These are phyloP conservation scores for Dicaeum eximium DNA, from an alignment of 2,113 vertebrate genomes.

Conservation along the genomic window DNA sequence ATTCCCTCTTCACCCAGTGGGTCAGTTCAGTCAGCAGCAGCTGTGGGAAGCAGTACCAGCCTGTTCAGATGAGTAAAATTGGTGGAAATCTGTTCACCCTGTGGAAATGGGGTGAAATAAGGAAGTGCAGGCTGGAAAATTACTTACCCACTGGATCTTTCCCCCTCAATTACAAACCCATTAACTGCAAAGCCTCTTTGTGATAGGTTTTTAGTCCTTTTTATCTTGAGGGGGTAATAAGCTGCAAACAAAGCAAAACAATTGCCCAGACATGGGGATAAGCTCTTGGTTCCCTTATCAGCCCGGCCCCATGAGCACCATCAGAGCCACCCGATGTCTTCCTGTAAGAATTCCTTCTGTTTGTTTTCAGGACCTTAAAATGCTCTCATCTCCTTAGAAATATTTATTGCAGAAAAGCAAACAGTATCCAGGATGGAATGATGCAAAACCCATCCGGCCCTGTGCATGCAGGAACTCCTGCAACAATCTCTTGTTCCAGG, in stretches of 20 bases:
- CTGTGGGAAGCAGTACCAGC: neutral
- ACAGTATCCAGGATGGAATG: constrained; percentile 50
- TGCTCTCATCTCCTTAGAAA: constrained; percentile 52
- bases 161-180: neutral
- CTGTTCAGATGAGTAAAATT: neutral
- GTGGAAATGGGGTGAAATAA: neutral
- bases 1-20: neutral
- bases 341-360: constrained; percentile 11
- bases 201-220: neutral
- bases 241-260: constrained; percentile 29
- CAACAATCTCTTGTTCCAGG: neutral
- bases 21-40: neutral
- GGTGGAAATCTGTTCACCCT: neutral
- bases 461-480: neutral
- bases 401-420: constrained; percentile 46
- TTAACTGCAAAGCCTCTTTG: neutral
- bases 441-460: neutral
- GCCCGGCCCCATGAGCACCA: neutral
- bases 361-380: constrained; percentile 42
- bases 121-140: neutral
- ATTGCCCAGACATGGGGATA: neutral
- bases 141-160: neutral
- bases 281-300: constrained; percentile 48
- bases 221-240: constrained; percentile 40
- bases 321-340: constrained; percentile 39